Conservation (phyloP, 2,888 invertebrate genomes). For the Diaphora mendica region DNA sequence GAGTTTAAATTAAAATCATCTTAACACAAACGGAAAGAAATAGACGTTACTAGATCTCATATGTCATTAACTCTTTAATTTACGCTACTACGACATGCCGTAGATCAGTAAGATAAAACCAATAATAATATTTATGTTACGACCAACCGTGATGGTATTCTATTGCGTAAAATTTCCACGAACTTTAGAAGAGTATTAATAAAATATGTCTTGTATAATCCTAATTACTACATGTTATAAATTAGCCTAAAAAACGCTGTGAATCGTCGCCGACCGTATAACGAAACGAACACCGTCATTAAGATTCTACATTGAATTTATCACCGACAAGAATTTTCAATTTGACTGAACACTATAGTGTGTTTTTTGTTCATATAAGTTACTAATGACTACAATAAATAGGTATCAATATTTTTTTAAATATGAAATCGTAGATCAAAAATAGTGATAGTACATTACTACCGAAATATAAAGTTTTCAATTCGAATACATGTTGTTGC, state of each 20-base stretch:
- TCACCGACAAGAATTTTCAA: slow-evolving; percentile 59
- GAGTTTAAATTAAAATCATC: slow-evolving; percentile 28
- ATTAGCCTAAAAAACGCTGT: slow-evolving; percentile 57
- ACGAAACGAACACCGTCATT: slow-evolving; percentile 58
- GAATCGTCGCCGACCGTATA: slow-evolving; percentile 54
- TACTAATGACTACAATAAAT: slow-evolving; percentile 22
- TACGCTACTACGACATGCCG: slow-evolving; percentile 48
- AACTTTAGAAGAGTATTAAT: slow-evolving; percentile 45
- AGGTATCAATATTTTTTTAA: slow-evolving; percentile 31
- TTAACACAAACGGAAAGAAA: slow-evolving; percentile 30
- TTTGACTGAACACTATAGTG: slow-evolving; percentile 47
- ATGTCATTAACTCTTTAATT: slow-evolving; percentile 44
- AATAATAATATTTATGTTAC: slow-evolving; percentile 28
- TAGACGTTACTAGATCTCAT: slow-evolving; percentile 27
- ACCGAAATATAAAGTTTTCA: slow-evolving; percentile 48
- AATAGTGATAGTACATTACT: slow-evolving; percentile 37
- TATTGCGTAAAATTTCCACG: slow-evolving; percentile 55
- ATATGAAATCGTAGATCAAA: slow-evolving; percentile 16
- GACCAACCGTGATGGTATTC: slow-evolving; percentile 38
- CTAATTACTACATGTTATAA: slow-evolving; percentile 59
- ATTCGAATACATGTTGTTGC: slow-evolving; percentile 52
- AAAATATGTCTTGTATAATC: slow-evolving; percentile 54
- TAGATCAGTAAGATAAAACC: slow-evolving; percentile 42
- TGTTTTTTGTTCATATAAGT: slow-evolving; percentile 52
- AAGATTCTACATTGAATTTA: slow-evolving; percentile 59